Conservation (phyloP, 1,140 invertebrate species). For the Acromyrmex echinatior region DNA sequence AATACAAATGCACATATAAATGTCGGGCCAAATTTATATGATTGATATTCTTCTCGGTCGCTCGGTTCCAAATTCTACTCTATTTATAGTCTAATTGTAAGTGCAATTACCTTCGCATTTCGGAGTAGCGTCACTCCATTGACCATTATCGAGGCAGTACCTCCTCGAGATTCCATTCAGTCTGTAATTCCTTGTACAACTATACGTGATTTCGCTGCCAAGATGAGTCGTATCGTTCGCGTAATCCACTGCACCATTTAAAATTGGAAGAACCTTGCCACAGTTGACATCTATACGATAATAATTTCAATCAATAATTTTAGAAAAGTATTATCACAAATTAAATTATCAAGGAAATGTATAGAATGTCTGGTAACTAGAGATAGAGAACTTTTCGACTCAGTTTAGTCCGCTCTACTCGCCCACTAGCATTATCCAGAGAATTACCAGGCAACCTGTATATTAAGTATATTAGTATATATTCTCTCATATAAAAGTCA, state of each 20-base stretch:
- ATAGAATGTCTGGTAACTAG: too few relatives aligned
- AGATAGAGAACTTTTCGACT: too few relatives aligned
- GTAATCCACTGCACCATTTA: slow-evolving; percentile 93
- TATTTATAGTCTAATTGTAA: background rate
- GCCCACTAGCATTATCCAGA: too few relatives aligned
- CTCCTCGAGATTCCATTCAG: slow-evolving; percentile 91
- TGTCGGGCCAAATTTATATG: background rate
- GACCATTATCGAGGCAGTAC: slow-evolving; percentile 91
- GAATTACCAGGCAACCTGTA: too few relatives aligned
- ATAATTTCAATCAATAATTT: slow-evolving; percentile 16
- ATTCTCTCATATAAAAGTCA: too few relatives aligned
- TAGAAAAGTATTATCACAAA: background rate
- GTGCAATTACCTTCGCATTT: slow-evolving; percentile 93
- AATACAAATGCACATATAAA: background rate
- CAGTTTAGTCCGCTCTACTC: too few relatives aligned
- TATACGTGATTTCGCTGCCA: slow-evolving; percentile 92
- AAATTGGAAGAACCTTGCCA: slow-evolving; percentile 92
- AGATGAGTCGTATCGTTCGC: slow-evolving; percentile 92
- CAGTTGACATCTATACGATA: slow-evolving; percentile 93
- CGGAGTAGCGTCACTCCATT: slow-evolving; percentile 94
- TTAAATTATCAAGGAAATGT: background rate
- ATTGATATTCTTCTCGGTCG: too few relatives aligned
- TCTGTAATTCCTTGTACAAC: slow-evolving; percentile 93
- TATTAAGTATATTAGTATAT: too few relatives aligned
- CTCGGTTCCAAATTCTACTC: background rate